Base-by-base conservation (phyloP, 2,888 invertebrate species). In the Mythimna lalbum region DNA sequence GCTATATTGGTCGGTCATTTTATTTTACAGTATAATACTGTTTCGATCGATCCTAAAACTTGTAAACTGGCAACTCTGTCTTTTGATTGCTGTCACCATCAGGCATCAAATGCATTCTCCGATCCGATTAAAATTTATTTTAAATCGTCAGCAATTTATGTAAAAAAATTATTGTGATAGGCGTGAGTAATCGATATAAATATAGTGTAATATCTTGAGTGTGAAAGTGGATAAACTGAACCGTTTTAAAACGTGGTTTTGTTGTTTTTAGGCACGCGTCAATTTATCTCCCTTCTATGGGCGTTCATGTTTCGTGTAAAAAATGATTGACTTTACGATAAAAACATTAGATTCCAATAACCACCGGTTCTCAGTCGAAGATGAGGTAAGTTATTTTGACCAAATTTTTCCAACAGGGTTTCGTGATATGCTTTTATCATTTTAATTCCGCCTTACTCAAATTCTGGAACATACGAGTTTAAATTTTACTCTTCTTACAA, bases 281-380 rank as follows among this genome's bases (percentile, higher is more conserved):
- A 84, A 85, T 79, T 84, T 86, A 81, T 85, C 81, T 84, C 81
- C 80, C 77, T 83, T 83, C 63, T 68, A 84, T 70, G 83, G 86
- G 86, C 83, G 86, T 86, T 82, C 78, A 86, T 87, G 86, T 88
- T 86, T 87, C 85, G 80, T 87, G 85, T 78, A 68, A 85, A 96
- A 92, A 90, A 97, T 97, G 97, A 98, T 98, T 96, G 97, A 98
- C 87, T 96, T 99, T 87, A 98, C 98, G 84, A 98, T 99, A 86
- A 98, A 98, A 95, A 99, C 98, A 76, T 96, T 99, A 90, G 98
- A 99, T 96, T 98, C 98, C 50, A 97, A 97, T 91, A 98, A 98
- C 95, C 98, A 98, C 92, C 96, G 96, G 60, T 98, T 98, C 93
- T 96, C 97, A 64, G 97, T 98, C 70, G 97, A 98, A 77, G 98